Evolutionary conservation across 2,888 invertebrate species (phyloP).

Genomic region (Lithophane socia): DNA sequence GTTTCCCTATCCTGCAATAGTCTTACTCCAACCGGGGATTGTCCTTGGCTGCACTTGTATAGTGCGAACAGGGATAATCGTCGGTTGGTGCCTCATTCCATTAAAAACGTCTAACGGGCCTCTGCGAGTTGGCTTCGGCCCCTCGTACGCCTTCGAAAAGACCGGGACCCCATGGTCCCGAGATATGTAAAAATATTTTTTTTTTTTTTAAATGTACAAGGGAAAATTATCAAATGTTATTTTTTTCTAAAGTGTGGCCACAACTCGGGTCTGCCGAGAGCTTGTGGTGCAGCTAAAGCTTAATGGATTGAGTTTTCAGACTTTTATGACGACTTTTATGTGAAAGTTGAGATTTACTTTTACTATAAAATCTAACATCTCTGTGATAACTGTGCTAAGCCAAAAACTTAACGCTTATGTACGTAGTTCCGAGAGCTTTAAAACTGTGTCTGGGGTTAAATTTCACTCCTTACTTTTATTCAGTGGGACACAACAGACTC

Average conservation of each 20-base stretch:
- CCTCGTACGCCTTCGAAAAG: too few species aligned
- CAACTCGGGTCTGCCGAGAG: background rate
- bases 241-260: background rate
- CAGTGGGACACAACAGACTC: slow-evolving; percentile 28
- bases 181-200: too few species aligned
- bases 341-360: slow-evolving; percentile 51
- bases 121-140: too few species aligned
- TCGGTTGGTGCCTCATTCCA: too few species aligned
- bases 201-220: too few species aligned
- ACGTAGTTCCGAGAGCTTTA: background rate
- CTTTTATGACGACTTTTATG: slow-evolving; percentile 52
- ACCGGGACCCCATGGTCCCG: too few species aligned
- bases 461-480: slow-evolving; percentile 11
- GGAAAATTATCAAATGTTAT: too few species aligned
- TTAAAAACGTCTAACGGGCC: too few species aligned
- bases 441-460: slow-evolving; percentile 33
- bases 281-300: slow-evolving; percentile 25
- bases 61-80: too few species aligned
- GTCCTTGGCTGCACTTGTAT: too few species aligned
- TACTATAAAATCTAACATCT: slow-evolving; percentile 35
- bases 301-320: slow-evolving; percentile 41
- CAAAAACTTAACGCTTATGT: slow-evolving; percentile 26
- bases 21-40: too few species aligned
- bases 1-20: too few species aligned
- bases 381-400: slow-evolving; percentile 26